Evolutionary conservation across 2,888 invertebrate genomes (phyloP).

Genomic region (Gerris lacustris): DNA sequence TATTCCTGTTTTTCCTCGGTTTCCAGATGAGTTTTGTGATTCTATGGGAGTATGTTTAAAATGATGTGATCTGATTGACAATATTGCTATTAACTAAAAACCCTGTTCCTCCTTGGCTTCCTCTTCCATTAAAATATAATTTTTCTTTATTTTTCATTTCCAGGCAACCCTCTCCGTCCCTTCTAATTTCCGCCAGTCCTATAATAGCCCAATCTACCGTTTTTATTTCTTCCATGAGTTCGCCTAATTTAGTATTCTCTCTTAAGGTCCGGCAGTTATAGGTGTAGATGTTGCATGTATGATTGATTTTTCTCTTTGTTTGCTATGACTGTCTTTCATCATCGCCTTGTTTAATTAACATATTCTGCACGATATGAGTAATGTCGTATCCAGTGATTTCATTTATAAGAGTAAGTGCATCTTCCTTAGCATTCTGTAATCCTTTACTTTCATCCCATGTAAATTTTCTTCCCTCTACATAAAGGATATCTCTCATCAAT

Average conservation of each 20-base stretch:
- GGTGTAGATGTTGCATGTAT: too few relatives aligned
- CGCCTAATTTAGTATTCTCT: background rate
- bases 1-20: background rate
- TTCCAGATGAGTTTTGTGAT: conserved; percentile 6
- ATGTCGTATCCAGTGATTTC: too few relatives aligned
- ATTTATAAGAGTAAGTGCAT: too few relatives aligned
- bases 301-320: too few relatives aligned
- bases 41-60: conserved; percentile 1
- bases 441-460: too few relatives aligned
- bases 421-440: too few relatives aligned
- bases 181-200: background rate
- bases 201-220: background rate
- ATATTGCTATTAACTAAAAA: background rate
- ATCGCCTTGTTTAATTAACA: too few relatives aligned
- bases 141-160: background rate
- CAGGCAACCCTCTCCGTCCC: background rate
- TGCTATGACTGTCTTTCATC: too few relatives aligned
- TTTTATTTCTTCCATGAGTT: background rate
- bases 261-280: background rate
- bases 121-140: background rate
- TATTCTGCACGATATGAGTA: too few relatives aligned
- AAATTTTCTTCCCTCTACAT: too few relatives aligned
- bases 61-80: background rate
- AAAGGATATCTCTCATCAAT: too few relatives aligned
- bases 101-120: background rate